A percentile compares a stretch with the other conserved stretches of the same genome.
These are phyloP conservation scores for Chitala chitala DNA, from an alignment of 2,113 vertebrate genomes.

Conservation along the genomic window DNA sequence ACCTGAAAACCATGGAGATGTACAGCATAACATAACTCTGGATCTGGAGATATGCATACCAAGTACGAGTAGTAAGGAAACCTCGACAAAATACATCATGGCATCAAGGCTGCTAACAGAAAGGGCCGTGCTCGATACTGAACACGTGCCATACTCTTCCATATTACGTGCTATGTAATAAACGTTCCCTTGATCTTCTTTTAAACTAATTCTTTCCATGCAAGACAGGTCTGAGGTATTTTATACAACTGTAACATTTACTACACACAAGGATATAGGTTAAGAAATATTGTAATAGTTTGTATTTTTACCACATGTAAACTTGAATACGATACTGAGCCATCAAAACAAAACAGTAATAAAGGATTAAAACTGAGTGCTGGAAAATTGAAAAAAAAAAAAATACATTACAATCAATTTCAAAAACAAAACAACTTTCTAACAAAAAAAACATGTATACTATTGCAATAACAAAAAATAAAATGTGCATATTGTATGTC, in stretches of 20 bases:
- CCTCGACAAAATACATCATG: neutral
- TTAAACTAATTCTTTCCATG: no score
- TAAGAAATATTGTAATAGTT: constrained; percentile 64
- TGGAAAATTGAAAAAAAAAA: constrained; percentile 24
- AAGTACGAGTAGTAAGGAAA: constrained; percentile 18
- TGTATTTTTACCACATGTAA: constrained; percentile 64
- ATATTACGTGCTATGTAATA: neutral
- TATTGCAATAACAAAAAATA: no score
- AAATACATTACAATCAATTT: constrained; percentile 19
- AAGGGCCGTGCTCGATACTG: no score
- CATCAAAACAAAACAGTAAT: no score
- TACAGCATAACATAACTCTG: constrained; percentile 11
- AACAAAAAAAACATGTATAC: no score
- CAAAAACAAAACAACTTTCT: constrained; percentile 25
- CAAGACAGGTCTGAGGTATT: no score
- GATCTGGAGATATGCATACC: constrained; percentile 31
- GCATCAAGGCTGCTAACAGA: constrained; percentile 19
- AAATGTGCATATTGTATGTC: no score
- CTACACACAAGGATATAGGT: neutral
- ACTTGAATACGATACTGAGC: constrained; percentile 45
- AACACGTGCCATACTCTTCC: constrained; percentile 30
- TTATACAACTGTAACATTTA: neutral
- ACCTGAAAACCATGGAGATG: neutral
- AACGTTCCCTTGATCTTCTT: no score
- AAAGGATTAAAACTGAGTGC: no score